Evolutionary conservation across 2,888 invertebrate genomes (phyloP).

Genomic region (Chymomyza procnemis): DNA sequence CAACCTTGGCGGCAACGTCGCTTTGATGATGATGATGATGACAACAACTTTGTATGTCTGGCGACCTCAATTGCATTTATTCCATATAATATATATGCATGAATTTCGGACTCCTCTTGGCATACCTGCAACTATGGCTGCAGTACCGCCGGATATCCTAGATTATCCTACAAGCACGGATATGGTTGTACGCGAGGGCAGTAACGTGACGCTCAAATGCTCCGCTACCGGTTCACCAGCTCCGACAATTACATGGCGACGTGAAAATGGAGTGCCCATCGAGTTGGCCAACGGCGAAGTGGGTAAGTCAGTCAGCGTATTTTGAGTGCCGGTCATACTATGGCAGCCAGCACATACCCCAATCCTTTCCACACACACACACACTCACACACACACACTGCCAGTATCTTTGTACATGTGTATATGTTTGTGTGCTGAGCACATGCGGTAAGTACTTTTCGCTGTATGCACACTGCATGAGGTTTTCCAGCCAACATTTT

Average conservation of each 20-base stretch:
- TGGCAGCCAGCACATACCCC: not conserved
- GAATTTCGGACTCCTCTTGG: not conserved
- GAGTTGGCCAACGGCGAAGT: conserved; percentile 84
- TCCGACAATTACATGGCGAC: conserved; percentile 92
- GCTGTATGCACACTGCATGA: conserved; percentile 48
- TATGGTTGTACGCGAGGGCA: conserved; percentile 92
- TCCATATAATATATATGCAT: not conserved
- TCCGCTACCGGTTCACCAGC: conserved; percentile 92
- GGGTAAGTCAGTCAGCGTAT: conserved; percentile 80
- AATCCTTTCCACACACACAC: not conserved
- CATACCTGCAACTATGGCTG: conserved; percentile 26
- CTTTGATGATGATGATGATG: too few species aligned
- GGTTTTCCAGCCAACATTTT: conserved; percentile 60
- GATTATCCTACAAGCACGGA: conserved; percentile 91
- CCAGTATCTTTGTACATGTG: conserved; percentile 29
- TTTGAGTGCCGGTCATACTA: not conserved
- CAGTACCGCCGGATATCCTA: conserved; percentile 92
- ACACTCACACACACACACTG: too few species aligned
- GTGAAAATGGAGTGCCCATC: conserved; percentile 89
- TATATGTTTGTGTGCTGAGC: conserved; percentile 15
- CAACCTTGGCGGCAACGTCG: conserved; percentile 10
- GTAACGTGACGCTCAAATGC: conserved; percentile 91
- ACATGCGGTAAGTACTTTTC: conserved; percentile 64
- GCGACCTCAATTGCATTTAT: conserved; percentile 47
- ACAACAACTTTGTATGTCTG: conserved; percentile 50